Conservation (phyloP, 2,888 invertebrate species). For the Pycnomerus fuliginosus region DNA sequence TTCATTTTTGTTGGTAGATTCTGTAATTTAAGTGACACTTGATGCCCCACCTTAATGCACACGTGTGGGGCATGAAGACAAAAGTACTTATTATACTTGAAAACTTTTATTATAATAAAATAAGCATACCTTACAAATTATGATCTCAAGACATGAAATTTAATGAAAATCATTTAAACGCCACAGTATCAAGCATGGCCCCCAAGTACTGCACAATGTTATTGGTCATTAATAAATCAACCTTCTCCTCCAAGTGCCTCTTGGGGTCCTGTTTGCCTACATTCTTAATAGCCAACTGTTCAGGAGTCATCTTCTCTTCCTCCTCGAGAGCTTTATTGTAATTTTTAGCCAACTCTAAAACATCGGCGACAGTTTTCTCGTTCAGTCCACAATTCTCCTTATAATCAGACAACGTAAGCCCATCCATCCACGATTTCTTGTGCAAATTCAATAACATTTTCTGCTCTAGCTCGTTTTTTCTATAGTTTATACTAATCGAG, state of each 20-base stretch:
- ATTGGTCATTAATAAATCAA: conserved; percentile 93
- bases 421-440: conserved; percentile 99
- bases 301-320: conserved; percentile 99
- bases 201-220: conserved; percentile 98
- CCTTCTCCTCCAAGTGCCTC: conserved; percentile 98
- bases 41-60: no score
- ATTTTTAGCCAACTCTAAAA: conserved; percentile 96
- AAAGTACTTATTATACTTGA: no score
- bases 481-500: conserved; percentile 98
- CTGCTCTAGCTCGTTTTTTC: conserved; percentile 98
- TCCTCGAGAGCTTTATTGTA: conserved; percentile 92
- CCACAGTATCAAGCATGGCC: conserved; percentile 92
- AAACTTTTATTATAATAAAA: no score
- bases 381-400: conserved; percentile 91
- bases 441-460: conserved; percentile 98
- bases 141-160: conserved; percentile 1
- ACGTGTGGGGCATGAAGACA: no score
- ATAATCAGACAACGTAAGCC: conserved; percentile 86
- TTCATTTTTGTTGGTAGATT: no score
- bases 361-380: conserved; percentile 91
- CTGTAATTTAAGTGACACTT: no score
- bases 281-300: conserved; percentile 98
- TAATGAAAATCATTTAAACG: conserved; percentile 68
- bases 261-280: conserved; percentile 99
- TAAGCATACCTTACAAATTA: no score